These are phyloP conservation scores for Drosophila nebulosa DNA, from an alignment of 1,140 invertebrate species.

Conservation along the genomic window DNA sequence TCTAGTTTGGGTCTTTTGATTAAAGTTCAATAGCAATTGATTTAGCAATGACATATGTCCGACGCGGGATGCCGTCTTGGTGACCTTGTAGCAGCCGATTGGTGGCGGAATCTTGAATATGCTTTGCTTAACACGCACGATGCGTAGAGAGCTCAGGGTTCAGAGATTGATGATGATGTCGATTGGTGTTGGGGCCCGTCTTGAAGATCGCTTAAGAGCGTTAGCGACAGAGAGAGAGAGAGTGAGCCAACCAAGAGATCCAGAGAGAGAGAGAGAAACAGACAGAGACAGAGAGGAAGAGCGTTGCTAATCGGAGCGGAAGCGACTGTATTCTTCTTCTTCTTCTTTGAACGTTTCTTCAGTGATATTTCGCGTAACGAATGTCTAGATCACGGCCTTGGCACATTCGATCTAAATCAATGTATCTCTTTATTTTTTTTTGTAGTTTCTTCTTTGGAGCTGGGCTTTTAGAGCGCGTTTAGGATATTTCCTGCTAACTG, in stretches of 20 bases:
- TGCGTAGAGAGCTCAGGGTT: not conserved
- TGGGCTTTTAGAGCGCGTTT: not conserved
- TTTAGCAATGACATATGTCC: slow-evolving; percentile 79
- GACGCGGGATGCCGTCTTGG: slow-evolving; percentile 73
- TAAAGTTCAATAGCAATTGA: slow-evolving; percentile 72
- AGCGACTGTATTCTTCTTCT: not conserved
- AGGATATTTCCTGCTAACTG: not conserved
- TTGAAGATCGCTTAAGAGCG: not conserved
- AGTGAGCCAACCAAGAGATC: too few relatives aligned
- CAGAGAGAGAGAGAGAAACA: too few relatives aligned
- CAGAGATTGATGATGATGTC: too few relatives aligned
- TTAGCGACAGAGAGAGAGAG: too few relatives aligned
- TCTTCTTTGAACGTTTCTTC: not conserved
- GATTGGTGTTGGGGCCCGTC: not conserved
- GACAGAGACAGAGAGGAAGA: too few relatives aligned
- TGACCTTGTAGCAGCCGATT: slow-evolving; percentile 50
- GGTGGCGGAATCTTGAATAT: slow-evolving; percentile 69
- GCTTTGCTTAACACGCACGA: slow-evolving; percentile 34
- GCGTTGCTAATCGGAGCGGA: not conserved
- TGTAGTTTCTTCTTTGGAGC: slow-evolving; percentile 4
- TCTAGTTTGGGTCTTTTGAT: slow-evolving; percentile 66
- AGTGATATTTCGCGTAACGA: slow-evolving; percentile 44
- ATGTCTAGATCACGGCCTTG: slow-evolving; percentile 55
- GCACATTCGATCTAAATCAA: slow-evolving; percentile 41
- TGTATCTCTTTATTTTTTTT: slow-evolving; percentile 1